A percentile compares a stretch with the other conserved stretches of the same genome.
Conservation (phyloP, 2,797 vertebrate genomes). For the Serranus cabrilla region DNA sequence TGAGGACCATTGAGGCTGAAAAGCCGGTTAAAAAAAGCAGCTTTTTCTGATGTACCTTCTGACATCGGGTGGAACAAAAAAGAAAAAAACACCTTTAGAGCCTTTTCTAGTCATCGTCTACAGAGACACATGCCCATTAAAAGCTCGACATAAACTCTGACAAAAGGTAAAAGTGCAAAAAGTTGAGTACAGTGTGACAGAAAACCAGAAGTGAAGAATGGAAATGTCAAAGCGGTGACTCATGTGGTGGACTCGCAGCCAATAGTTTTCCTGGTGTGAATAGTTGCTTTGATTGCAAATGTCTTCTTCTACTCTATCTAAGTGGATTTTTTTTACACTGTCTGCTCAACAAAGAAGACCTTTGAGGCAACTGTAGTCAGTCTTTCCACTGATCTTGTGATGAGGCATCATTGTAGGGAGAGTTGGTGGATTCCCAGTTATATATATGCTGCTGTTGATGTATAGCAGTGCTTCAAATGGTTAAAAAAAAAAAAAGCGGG, state of each 20-base stretch:
- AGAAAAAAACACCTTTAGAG: neutral
- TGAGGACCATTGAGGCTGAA: conserved; percentile 5
- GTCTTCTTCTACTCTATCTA: conserved; percentile 14
- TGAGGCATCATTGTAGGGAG: conserved; percentile 17
- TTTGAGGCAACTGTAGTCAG: conserved; percentile 53
- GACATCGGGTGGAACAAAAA: neutral
- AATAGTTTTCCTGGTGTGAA: conserved; percentile 39
- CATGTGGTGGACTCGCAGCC: neutral
- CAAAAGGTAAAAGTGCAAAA: neutral
- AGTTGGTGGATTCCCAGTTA: neutral
- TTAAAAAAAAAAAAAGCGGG: neutral
- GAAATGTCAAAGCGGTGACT: conserved; percentile 12
- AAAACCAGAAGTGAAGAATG: neutral
- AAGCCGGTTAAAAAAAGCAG: neutral
- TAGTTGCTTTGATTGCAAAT: conserved; percentile 50
- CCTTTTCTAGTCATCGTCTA: neutral
- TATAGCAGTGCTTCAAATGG: neutral
- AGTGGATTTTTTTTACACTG: conserved; percentile 1
- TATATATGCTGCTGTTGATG: conserved; percentile 14
- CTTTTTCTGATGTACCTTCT: neutral
- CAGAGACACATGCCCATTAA: conserved; percentile 26
- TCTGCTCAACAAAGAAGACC: conserved; percentile 54
- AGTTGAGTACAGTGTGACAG: neutral
- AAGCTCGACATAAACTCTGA: neutral
- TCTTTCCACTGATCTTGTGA: conserved; percentile 52